These are phyloP conservation scores for Cryptomyrus ogoouensis DNA, from an alignment of 2,113 vertebrate genomes.

Conservation along the genomic window DNA sequence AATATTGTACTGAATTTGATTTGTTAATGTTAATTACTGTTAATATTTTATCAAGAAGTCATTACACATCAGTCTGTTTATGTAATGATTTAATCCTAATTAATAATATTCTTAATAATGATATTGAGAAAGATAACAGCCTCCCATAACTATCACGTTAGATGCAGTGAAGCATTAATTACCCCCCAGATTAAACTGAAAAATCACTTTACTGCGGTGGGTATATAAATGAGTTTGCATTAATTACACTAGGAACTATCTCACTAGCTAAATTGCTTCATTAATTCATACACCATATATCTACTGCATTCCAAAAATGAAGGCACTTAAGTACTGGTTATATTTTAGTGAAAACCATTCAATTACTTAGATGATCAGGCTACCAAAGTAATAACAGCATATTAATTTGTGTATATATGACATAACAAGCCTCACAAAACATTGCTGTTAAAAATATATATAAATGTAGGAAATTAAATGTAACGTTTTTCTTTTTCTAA, in stretches of 20 bases:
- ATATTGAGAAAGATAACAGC: neutral
- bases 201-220: neutral
- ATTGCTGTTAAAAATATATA: neutral
- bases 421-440: neutral
- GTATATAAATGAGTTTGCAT: slow-evolving; percentile 5
- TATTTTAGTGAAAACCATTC: neutral
- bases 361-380: neutral
- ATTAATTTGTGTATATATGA: neutral
- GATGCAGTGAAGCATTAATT: slow-evolving; percentile 6
- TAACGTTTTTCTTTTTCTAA: neutral
- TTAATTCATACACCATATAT: neutral
- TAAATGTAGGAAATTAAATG: neutral
- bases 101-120: slow-evolving; percentile 8
- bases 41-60: neutral
- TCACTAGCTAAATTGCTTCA: neutral
- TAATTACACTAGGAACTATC: neutral
- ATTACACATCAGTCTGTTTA: neutral
- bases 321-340: neutral
- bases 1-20: neutral
- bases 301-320: neutral
- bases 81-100: neutral
- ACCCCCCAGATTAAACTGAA: neutral
- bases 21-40: neutral
- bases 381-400: neutral
- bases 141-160: neutral